Percentiles rank a stretch among this genome's conserved stretches.
Evolutionary conservation across 2,888 invertebrate species (phyloP).

Genomic region (Rugalucina vietnamica): DNA sequence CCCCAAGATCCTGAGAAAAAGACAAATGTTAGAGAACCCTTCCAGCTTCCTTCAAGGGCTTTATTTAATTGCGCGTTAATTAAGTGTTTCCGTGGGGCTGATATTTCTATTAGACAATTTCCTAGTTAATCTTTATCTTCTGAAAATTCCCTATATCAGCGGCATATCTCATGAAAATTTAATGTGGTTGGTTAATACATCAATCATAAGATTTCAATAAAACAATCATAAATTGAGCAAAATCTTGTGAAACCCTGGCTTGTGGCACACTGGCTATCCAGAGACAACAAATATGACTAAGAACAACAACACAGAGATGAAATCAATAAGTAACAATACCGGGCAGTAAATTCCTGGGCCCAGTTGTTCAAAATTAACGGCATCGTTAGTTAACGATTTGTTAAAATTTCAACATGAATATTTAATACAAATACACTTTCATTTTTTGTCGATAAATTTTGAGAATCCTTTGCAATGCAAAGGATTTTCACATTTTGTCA

Average conservation of each 20-base stretch:
- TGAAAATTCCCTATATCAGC: constrained; percentile 34
- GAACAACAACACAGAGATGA: no score
- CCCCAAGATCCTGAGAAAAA: constrained; percentile 38
- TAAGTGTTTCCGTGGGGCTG: constrained; percentile 55
- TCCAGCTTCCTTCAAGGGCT: constrained; percentile 42
- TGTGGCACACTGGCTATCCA: no score
- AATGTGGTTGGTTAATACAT: constrained; percentile 19
- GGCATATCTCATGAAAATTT: constrained; percentile 57
- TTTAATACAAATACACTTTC: no score
- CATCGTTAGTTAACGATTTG: no score
- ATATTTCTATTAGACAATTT: constrained; percentile 61
- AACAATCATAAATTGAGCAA: not conserved
- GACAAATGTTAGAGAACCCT: constrained; percentile 39
- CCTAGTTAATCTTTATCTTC: constrained; percentile 59
- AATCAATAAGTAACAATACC: no score
- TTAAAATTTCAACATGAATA: no score
- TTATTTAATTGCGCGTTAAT: constrained; percentile 61
- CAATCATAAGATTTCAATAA: constrained; percentile 4
- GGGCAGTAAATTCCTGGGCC: no score
- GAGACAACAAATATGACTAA: no score
- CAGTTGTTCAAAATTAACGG: no score
- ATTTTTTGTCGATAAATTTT: no score
- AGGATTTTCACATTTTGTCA: no score
- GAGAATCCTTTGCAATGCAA: no score
- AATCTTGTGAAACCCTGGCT: not conserved